A percentile compares a stretch with the other conserved stretches of the same genome.
phyloP scores from a whole-genome alignment of 53 echinoderm and acorn worm species.

The Crossaster papposus region DNA sequence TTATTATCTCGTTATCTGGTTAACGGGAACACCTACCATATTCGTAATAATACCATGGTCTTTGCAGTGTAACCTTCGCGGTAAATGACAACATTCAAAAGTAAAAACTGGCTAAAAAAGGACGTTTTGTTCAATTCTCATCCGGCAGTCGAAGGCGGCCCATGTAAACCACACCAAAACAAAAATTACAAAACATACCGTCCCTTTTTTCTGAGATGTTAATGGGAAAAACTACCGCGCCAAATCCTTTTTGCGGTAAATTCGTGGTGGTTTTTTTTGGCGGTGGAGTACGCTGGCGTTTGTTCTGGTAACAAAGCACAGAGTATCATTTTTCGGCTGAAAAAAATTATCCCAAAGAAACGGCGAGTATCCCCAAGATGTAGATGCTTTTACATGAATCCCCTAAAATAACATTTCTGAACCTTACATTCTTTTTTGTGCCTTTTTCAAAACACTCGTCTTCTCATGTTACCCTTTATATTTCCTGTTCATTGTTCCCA shows the following conservation, averaged over 20 bases:
- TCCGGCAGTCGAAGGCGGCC: too few relatives aligned
- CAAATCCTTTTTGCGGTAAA: neutral
- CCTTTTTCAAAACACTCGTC: neutral
- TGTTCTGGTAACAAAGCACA: neutral
- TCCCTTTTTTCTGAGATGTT: neutral
- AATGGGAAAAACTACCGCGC: neutral
- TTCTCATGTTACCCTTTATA: neutral
- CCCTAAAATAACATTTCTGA: neutral
- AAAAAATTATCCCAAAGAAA: neutral
- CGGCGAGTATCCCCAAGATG: neutral
- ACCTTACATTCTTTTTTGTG: neutral
- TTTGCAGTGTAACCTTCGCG: too few relatives aligned
- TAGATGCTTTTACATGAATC: neutral
- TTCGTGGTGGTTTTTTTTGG: neutral
- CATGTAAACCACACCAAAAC: neutral
- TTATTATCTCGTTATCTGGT: too few relatives aligned
- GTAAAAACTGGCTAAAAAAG: too few relatives aligned
- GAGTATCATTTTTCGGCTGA: neutral
- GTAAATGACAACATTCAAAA: too few relatives aligned
- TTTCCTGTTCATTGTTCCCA: neutral
- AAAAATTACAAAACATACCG: neutral
- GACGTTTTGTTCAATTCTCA: too few relatives aligned
- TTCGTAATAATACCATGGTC: too few relatives aligned
- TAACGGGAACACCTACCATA: too few relatives aligned
- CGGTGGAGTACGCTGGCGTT: neutral